Evolutionary conservation across 2,888 invertebrate genomes (phyloP), one percentile per base, ranked within the genome.

Genomic region (Drosophila planitibia): DNA sequence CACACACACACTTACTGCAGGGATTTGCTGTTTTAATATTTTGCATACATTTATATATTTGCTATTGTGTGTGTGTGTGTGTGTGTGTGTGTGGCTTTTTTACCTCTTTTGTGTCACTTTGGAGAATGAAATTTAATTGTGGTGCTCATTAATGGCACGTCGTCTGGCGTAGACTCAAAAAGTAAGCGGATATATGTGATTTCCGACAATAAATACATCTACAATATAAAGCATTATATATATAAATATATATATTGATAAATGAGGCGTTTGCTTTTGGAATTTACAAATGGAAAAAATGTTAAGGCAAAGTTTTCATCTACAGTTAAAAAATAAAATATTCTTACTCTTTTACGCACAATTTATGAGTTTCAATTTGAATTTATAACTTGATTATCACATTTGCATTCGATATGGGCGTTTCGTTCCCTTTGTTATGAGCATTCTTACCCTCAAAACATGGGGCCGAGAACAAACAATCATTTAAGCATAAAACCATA

Each of bases 311-410:
- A n/a, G 12, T 52, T 51, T 49, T 1, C 30, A 59, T 19, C 55
- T 60, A 60, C 59, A 47, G 32, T 59, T 37, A 30, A 22, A 44
- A 63, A 55, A 63, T 9, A 39, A 55, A 61, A 68, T 58, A 53
- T 65, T 55, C 55, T 44, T 62, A 51, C 61, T 58, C 61, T 49
- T 63, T 54, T 44, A 32, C 60, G 51, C 59, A 28, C 61, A 74
- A 84, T 84, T 79, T 82, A 85, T 81, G 79, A 71, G 76, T 81
- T 86, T 76, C 70, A 77, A 80, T 82, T 79, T 76, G 66, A 76
- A 86, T 82, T 81, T 85, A 86, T 86, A 81, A 79, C 81, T 85
- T 84, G 76, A 86, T 84, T 84, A 86, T 82, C 81, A 71, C 75
- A 76, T 82, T 82, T 79, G 61, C 75, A 69, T 81, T 81, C 70